Evolutionary conservation across 1,140 invertebrate genomes (phyloP).

Genomic region (Diabrotica undecimpunctata): DNA sequence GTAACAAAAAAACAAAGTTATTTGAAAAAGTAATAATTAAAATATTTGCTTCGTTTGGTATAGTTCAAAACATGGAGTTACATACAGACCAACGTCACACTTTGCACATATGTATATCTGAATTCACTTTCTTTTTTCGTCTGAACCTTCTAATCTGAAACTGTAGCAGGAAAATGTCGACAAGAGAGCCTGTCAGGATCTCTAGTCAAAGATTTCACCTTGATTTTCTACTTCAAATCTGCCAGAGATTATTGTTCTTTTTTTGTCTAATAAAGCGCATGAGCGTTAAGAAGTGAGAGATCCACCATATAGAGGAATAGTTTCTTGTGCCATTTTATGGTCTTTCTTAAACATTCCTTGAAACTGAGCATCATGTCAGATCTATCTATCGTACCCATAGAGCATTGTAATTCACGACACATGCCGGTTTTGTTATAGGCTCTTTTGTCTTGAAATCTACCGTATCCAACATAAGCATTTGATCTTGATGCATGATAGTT

Average conservation of each 20-base stretch:
- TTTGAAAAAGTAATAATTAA: conserved; percentile 4
- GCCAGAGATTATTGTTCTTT: too few relatives aligned
- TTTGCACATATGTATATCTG: conserved; percentile 24
- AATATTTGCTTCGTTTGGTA: conserved; percentile 19
- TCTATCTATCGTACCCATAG: conserved; percentile 42
- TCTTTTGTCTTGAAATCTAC: conserved; percentile 26
- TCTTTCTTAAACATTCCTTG: conserved; percentile 32
- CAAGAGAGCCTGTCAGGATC: too few relatives aligned
- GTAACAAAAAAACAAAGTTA: too few relatives aligned
- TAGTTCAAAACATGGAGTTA: conserved; percentile 20
- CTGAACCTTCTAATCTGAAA: too few relatives aligned
- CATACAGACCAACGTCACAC: conserved; percentile 27
- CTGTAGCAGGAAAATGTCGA: too few relatives aligned
- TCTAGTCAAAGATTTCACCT: too few relatives aligned
- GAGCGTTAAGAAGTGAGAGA: background rate
- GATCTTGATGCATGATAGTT: conserved; percentile 29
- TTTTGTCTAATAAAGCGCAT: too few relatives aligned
- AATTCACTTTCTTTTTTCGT: conserved; percentile 17
- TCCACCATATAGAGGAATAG: conserved; percentile 32
- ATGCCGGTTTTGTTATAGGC: conserved; percentile 31
- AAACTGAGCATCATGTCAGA: conserved; percentile 41
- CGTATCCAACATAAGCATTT: too few relatives aligned
- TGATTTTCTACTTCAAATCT: too few relatives aligned
- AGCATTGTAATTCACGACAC: conserved; percentile 38
- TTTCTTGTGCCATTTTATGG: conserved; percentile 40